Evolutionary conservation across 2,113 vertebrate species (phyloP).

Genomic region (Brienomyrus brachyistius): DNA sequence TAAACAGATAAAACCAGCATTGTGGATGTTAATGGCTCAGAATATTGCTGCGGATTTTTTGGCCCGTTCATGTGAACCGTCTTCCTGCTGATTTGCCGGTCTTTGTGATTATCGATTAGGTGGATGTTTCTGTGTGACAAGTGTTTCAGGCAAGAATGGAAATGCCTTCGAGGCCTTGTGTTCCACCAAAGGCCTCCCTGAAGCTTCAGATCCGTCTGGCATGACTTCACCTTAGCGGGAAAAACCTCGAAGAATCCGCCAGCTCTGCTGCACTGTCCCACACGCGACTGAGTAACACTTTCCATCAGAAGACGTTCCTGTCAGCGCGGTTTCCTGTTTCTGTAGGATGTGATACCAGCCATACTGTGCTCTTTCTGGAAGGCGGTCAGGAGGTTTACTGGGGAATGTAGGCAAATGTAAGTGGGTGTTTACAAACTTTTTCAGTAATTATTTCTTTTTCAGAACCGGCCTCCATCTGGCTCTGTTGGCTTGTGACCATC

Average conservation of each 20-base stretch:
- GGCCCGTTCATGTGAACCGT: neutral
- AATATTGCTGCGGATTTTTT: neutral
- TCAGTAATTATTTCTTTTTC: neutral
- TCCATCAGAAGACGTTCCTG: neutral
- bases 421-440: conserved; percentile 8
- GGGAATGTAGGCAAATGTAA: neutral
- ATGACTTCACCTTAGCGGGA: neutral
- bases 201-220: neutral
- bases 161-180: neutral
- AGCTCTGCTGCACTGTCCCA: neutral
- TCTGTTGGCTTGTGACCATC: neutral
- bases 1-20: neutral
- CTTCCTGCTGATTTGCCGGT: neutral
- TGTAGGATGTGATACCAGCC: neutral
- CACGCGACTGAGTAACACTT: neutral
- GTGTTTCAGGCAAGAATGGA: neutral
- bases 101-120: neutral
- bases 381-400: neutral
- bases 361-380: neutral
- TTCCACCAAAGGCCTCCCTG: neutral
- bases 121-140: neutral
- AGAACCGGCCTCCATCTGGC: neutral
- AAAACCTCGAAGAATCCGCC: neutral
- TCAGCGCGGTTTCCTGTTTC: neutral
- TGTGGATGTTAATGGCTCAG: neutral